Evolutionary conservation across 1,140 invertebrate genomes (phyloP).

Genomic region (Trissolcus basalis): DNA sequence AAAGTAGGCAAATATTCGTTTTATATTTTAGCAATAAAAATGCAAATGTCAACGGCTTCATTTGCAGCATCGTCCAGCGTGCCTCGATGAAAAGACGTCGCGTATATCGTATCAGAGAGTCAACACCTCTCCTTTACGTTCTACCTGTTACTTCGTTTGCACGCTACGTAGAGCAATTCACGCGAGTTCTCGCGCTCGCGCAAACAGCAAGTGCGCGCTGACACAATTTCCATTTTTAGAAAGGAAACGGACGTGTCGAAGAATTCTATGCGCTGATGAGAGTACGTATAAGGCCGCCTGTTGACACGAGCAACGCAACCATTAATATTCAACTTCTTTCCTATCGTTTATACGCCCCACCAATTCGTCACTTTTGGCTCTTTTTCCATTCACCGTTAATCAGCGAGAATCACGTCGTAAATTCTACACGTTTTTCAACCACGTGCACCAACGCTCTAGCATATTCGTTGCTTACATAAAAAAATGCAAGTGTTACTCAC

Average conservation of each 20-base stretch:
- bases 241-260: constrained; percentile 52
- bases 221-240: constrained; percentile 72
- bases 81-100: constrained; percentile 21
- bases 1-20: constrained; percentile 29
- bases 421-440: constrained; percentile 16
- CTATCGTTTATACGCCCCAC: background rate
- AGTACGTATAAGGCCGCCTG: constrained; percentile 44
- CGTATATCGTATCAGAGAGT: constrained; percentile 37
- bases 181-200: constrained; percentile 27
- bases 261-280: constrained; percentile 48
- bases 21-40: constrained; percentile 67
- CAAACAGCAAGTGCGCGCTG: constrained; percentile 46
- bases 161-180: constrained; percentile 27
- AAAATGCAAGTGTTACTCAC: background rate
- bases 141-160: constrained; percentile 56
- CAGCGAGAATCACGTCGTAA: constrained; percentile 28
- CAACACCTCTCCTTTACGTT: constrained; percentile 33
- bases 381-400: constrained; percentile 43
- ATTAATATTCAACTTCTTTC: constrained; percentile 25
- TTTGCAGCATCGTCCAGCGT: constrained; percentile 18
- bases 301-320: constrained; percentile 36
- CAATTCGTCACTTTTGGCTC: constrained; percentile 10
- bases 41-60: constrained; percentile 65
- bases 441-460: constrained; percentile 33
- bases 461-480: constrained; percentile 32